Percentiles rank a stretch among this genome's conserved stretches.
These are phyloP conservation scores for Albula goreensis DNA, from an alignment of 2,113 vertebrate genomes.

Conservation along the genomic window DNA sequence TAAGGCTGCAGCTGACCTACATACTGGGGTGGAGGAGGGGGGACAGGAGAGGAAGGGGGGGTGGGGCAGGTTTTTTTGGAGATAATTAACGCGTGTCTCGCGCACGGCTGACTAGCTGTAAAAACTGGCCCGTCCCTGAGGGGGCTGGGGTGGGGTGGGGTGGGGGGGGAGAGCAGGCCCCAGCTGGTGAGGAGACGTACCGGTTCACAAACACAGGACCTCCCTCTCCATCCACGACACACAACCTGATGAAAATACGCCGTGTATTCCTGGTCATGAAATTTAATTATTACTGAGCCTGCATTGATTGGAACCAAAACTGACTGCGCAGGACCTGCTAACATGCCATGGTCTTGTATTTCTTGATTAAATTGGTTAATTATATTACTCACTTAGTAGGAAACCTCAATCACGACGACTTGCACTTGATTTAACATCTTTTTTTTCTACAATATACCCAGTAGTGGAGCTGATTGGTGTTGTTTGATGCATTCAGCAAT, in stretches of 20 bases:
- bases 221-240: not conserved
- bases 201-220: not conserved
- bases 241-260: constrained; percentile 11
- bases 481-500: not conserved
- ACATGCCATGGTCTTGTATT: constrained; percentile 25
- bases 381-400: constrained; percentile 10
- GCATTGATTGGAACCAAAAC: constrained; percentile 34
- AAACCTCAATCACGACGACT: constrained; percentile 19
- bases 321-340: constrained; percentile 23
- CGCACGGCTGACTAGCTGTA: constrained; percentile 17
- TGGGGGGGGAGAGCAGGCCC: not conserved
- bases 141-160: not conserved
- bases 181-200: constrained; percentile 31
- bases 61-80: constrained; percentile 18
- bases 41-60: too few species aligned
- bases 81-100: constrained; percentile 27
- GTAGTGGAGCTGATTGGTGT: too few species aligned
- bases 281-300: constrained; percentile 29
- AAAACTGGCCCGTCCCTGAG: constrained; percentile 19
- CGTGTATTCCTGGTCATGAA: constrained; percentile 1
- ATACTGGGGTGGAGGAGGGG: constrained; percentile 10
- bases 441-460: not conserved
- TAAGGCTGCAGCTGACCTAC: not conserved
- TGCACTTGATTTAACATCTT: not conserved
- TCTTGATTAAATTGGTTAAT: constrained; percentile 32